Evolutionary conservation across 2,888 invertebrate species (phyloP).

Genomic region (Lepetodrilus schrolli): DNA sequence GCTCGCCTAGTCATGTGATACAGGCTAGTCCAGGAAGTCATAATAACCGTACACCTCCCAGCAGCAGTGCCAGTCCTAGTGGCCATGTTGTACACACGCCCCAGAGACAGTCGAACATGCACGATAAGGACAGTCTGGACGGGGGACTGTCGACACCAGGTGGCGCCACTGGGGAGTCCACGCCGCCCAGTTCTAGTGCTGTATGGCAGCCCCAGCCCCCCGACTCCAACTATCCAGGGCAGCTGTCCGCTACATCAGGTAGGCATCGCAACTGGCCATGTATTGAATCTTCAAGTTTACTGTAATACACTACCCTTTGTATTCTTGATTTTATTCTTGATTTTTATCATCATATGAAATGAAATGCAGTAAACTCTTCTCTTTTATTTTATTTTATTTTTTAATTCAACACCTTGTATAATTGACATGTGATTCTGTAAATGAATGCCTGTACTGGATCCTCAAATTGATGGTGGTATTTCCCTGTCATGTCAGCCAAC

Average conservation of each 20-base stretch:
- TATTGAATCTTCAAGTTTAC: conserved; percentile 25
- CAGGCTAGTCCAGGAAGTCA: not conserved
- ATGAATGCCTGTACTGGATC: too few species aligned
- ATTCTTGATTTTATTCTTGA: too few species aligned
- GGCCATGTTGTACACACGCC: not conserved
- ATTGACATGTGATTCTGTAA: too few species aligned
- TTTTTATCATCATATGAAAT: too few species aligned
- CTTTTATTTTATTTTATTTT: too few species aligned
- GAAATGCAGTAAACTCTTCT: too few species aligned
- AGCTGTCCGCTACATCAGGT: too few species aligned
- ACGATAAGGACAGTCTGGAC: not conserved
- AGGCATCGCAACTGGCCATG: not conserved
- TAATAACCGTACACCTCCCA: not conserved
- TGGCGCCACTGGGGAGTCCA: not conserved
- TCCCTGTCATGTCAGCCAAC: conserved; percentile 1
- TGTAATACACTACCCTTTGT: too few species aligned
- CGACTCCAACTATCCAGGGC: conserved; percentile 11
- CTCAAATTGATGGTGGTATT: too few species aligned
- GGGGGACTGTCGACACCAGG: not conserved
- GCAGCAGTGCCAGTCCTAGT: not conserved
- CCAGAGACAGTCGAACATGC: not conserved
- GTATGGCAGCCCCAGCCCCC: conserved; percentile 27
- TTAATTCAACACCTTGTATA: too few species aligned
- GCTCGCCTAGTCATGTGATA: not conserved
- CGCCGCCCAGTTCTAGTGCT: not conserved